Base-by-base conservation (phyloP, 2,888 invertebrate genomes). In the Apotomis turbidana region DNA sequence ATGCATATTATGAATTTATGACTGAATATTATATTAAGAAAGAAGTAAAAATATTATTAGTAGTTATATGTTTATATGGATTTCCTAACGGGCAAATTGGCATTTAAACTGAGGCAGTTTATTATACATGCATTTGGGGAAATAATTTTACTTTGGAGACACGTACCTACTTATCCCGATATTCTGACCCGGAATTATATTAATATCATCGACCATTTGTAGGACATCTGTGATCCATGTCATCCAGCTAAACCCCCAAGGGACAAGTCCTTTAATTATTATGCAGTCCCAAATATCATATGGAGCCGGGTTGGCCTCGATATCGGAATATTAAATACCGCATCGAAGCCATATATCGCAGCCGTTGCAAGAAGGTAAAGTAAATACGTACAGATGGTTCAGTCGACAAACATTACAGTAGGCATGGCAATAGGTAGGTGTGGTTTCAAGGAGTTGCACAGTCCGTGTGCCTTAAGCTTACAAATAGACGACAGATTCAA, bases 281-380 rank as follows among this genome's bases (percentile, higher is more conserved):
- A 71, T 71, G 71, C 61, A 71, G 51, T 62, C 67, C 71, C 61
- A 68, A 72, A 72, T 68, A 68, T 72, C 58, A 62, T 57, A 71
- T 67, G 61, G 49, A 61, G 61, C 55, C 13, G 49, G 71, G 66
- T 54, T 54, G 66, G 46, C 60, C 71, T 54, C 66, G 67, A 51
- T 71, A 71, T 71, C 62, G 67, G 71, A 68, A 71, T 71, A 71
- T 71, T 71, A 71, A 71, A 71, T 68, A 68, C 71, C 71, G 61
- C 61, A 62, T 52, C 62, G 51, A n/a, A 57, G 67, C 67, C 61
- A 71, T 71, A 71, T 71, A 71, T 68, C 67, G 67, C 71, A 57
- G 67, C 71, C 59, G 71, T 55, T 66, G 66, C 71, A 66, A 2
- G 66, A 57, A 44, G 27, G n/a, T 36, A 66, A 55, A 8, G 5